phyloP scores from a whole-genome alignment of 2,797 vertebrate genomes.

The Oreonectes daqikongensis region DNA sequence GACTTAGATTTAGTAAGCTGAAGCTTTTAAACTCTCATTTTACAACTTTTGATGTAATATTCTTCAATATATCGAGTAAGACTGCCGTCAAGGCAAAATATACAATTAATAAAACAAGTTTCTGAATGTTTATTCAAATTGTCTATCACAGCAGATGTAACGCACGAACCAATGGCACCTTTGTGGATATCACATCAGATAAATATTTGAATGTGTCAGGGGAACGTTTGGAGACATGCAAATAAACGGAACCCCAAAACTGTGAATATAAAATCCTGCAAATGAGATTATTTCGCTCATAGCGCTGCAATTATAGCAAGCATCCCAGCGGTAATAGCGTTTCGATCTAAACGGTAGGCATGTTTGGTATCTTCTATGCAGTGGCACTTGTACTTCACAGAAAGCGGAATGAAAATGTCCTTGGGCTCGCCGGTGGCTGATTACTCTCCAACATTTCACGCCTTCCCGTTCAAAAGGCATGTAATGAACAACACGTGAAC shows the following conservation, averaged over 20 bases:
- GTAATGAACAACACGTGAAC: slow-evolving; percentile 38
- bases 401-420: slow-evolving; percentile 17
- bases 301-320: slow-evolving; percentile 15
- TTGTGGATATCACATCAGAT: neutral
- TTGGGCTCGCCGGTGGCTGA: slow-evolving; percentile 33
- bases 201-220: neutral
- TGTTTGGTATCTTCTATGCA: slow-evolving; percentile 4
- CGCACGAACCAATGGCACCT: neutral
- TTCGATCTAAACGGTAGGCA: neutral
- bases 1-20: neutral
- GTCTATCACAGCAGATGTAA: neutral
- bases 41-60: neutral
- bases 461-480: slow-evolving; percentile 16
- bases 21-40: neutral
- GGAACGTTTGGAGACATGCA: neutral
- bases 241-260: neutral
- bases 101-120: neutral
- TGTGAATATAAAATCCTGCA: slow-evolving; percentile 24
- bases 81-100: neutral
- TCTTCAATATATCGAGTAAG: neutral
- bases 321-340: slow-evolving; percentile 8
- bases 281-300: slow-evolving; percentile 22
- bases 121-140: neutral
- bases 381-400: slow-evolving; percentile 6
- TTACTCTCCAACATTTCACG: slow-evolving; percentile 22